Conservation (phyloP, 2,113 vertebrate genomes). For the Struthio camelus region DNA sequence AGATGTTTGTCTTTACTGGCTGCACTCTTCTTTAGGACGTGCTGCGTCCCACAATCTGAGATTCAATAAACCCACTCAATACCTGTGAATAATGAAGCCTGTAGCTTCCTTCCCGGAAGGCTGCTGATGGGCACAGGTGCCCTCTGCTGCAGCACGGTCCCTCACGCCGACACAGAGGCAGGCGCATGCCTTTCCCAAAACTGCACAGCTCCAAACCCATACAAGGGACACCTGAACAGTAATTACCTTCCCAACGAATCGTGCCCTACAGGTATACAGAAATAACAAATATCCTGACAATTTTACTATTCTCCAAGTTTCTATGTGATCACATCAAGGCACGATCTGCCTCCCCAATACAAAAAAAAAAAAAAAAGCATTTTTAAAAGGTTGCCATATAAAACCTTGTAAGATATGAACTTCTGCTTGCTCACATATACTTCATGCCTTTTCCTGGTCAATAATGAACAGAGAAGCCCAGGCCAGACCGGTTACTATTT, state of each 20-base stretch:
- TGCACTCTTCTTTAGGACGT: neutral
- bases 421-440: neutral
- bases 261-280: neutral
- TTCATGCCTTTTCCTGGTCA: neutral
- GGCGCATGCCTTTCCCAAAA: neutral
- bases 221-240: neutral
- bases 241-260: neutral
- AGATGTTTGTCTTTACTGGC: neutral
- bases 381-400: neutral
- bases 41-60: neutral
- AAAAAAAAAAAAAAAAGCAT: neutral
- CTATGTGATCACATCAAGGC: neutral
- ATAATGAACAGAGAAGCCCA: neutral
- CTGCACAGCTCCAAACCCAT: neutral
- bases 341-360: neutral
- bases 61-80: neutral
- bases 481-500: neutral
- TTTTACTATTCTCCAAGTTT: neutral
- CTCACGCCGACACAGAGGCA: rapidly evolving
- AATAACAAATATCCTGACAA: neutral
- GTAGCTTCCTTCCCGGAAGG: neutral
- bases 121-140: neutral
- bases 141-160: neutral
- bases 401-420: neutral
- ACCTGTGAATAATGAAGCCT: neutral